Percentiles rank a stretch among this genome's conserved stretches.
These are phyloP conservation scores for Hetaerina americana DNA, from an alignment of 1,140 invertebrate species.

Conservation along the genomic window DNA sequence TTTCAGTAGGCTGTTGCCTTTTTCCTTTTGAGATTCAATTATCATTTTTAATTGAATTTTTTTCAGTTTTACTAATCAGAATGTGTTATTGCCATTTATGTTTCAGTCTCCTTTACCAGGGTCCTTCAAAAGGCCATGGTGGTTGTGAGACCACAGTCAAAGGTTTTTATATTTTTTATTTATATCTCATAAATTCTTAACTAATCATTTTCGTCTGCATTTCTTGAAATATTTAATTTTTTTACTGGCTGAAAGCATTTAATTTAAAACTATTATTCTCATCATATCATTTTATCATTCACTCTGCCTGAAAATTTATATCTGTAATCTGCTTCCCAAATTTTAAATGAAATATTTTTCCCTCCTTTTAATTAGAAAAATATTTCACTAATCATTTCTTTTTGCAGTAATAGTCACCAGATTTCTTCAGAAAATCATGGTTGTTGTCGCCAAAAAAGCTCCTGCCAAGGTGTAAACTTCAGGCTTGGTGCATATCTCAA, in stretches of 20 bases:
- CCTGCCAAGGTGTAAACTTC: not conserved
- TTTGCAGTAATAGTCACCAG: not conserved
- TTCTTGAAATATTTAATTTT: not conserved
- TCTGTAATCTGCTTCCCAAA: not conserved
- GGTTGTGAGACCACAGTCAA: not conserved
- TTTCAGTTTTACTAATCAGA: not conserved
- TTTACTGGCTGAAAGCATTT: not conserved
- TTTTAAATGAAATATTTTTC: not conserved
- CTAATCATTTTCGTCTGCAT: not conserved
- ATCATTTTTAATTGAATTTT: not conserved
- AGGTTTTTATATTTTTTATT: not conserved
- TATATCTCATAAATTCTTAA: not conserved
- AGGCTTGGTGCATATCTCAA: no score
- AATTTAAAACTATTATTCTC: not conserved
- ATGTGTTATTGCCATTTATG: not conserved
- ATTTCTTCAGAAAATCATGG: not conserved
- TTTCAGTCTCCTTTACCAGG: not conserved
- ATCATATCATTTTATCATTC: not conserved
- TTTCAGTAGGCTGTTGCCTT: no score
- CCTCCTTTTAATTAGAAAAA: not conserved
- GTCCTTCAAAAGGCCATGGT: not conserved
- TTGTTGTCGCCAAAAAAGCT: not conserved
- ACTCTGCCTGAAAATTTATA: not conserved
- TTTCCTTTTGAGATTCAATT: no score
- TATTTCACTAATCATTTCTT: not conserved